Percentiles rank a stretch among this genome's conserved stretches.
These are phyloP conservation scores for Lasioglossum lativentre DNA, from an alignment of 2,888 invertebrate genomes.

Conservation along the genomic window DNA sequence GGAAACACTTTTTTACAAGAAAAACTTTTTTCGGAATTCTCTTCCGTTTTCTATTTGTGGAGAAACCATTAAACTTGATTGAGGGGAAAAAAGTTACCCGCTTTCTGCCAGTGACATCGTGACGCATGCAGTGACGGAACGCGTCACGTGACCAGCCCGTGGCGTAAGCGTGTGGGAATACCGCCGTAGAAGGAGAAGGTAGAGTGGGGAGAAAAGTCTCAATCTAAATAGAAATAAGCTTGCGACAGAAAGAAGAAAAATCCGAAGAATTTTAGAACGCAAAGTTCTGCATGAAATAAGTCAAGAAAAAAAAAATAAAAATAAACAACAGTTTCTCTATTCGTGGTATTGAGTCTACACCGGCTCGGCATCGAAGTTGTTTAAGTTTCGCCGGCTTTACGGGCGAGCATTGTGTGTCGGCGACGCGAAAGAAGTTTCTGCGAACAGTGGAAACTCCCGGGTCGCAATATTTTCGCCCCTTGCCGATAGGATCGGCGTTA, in stretches of 20 bases:
- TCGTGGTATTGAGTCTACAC: not conserved
- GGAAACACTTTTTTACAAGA: too few relatives aligned
- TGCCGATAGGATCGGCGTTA: constrained; percentile 24
- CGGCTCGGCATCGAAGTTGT: not conserved
- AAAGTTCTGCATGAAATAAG: not conserved
- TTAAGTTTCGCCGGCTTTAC: not conserved
- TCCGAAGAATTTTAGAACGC: not conserved
- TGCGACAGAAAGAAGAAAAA: not conserved
- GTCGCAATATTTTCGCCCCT: constrained; percentile 15
- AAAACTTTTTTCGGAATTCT: too few relatives aligned
- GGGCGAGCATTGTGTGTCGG: not conserved
- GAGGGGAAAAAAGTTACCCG: too few relatives aligned
- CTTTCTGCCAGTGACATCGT: too few relatives aligned
- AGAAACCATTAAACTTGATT: too few relatives aligned
- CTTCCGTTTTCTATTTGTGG: too few relatives aligned
- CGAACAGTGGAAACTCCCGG: constrained; percentile 19
- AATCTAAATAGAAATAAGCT: too few relatives aligned
- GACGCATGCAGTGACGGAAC: too few relatives aligned
- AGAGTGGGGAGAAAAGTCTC: too few relatives aligned
- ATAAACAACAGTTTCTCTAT: not conserved
- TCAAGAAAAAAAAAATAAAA: not conserved
- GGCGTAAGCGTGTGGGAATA: too few relatives aligned
- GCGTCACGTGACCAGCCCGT: too few relatives aligned
- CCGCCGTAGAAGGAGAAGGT: too few relatives aligned
- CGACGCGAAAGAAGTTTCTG: not conserved